Base-by-base conservation (phyloP, 2,888 invertebrate species). In the Scaptomyza reducta region DNA sequence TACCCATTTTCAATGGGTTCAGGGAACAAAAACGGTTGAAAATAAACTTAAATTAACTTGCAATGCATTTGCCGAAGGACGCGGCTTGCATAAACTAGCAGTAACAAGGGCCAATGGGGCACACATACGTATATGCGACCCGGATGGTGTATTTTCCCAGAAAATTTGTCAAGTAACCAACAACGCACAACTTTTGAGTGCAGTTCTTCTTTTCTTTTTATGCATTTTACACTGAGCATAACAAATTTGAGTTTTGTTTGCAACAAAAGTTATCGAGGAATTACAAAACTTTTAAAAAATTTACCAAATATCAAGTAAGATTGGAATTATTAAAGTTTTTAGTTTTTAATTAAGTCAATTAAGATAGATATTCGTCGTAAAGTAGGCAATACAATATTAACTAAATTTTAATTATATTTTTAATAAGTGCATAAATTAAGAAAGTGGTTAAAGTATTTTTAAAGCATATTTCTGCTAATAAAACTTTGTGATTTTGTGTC, bases 21-120 rank as follows among this genome's bases (percentile, higher is more conserved):
- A 22, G 22, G 22, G 22, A 2, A 22, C 3, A 22, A 63, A 50
- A 62, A 46, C 40, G 54, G 70, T 69, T 63, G 65, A 63, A 75
- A 84, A 78, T 84, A 82, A 82, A 87, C 87, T 82, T 84, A 87
- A 82, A 82, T 87, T 82, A 84, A 77, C 85, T 81, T 84, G 68
- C 66, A 60, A 66, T 67, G 74, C 67, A 71, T 57, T 57, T 64
- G 69, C 54, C 54, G 41, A 70, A 70, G 76, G 50, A 68, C 68
- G 68, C 61, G 62, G 44, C 55, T 54, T 58, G 54, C 45, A 72
- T 58, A 66, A 70, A 55, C 55, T 33, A 65, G 31, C 33, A 66
- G 41, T 18, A 50, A 35, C 45, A 40, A 27, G 35, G 49, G 41
- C 45, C 60, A 56, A 46, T 61, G 47, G 51, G 54, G 29, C 54